phyloP scores from a whole-genome alignment of 2,113 vertebrate genomes.

The Pimephales promelas region DNA sequence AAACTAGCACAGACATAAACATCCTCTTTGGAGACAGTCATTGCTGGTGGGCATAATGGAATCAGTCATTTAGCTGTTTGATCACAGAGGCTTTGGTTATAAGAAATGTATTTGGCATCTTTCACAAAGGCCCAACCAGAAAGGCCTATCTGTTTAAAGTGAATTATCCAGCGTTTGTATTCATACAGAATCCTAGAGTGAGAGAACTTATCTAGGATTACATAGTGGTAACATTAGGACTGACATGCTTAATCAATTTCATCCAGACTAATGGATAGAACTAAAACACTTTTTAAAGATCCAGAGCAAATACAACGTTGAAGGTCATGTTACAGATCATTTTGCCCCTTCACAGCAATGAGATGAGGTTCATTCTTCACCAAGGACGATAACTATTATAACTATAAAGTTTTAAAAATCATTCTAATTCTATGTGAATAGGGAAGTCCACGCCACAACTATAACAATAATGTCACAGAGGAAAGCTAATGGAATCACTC shows the following conservation, averaged over 20 bases:
- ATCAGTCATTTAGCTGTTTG: slow-evolving; percentile 23
- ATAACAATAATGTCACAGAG: background rate
- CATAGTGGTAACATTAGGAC: background rate
- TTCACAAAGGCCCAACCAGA: slow-evolving; percentile 3
- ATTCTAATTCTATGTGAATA: background rate
- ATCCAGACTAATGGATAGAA: slow-evolving; percentile 8
- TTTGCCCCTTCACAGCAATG: background rate
- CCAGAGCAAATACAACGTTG: background rate
- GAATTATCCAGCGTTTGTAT: background rate
- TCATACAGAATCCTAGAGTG: background rate
- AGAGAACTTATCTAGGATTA: slow-evolving; percentile 14
- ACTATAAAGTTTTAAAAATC: background rate
- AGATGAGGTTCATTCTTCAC: background rate
- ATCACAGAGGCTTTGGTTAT: slow-evolving; percentile 1
- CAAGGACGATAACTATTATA: background rate
- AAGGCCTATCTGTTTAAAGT: slow-evolving; percentile 14
- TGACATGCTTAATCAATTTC: background rate
- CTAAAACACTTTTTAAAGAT: slow-evolving; percentile 5
- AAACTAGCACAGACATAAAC: slow-evolving; percentile 14
- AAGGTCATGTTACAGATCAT: background rate
- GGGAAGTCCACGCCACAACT: background rate
- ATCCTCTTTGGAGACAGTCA: slow-evolving; percentile 6
- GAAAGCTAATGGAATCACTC: background rate
- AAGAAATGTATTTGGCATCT: background rate
- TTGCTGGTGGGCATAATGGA: slow-evolving; percentile 1